These are phyloP conservation scores for Mycetomoellerius zeteki DNA, from an alignment of 1,140 invertebrate species.

Conservation along the genomic window DNA sequence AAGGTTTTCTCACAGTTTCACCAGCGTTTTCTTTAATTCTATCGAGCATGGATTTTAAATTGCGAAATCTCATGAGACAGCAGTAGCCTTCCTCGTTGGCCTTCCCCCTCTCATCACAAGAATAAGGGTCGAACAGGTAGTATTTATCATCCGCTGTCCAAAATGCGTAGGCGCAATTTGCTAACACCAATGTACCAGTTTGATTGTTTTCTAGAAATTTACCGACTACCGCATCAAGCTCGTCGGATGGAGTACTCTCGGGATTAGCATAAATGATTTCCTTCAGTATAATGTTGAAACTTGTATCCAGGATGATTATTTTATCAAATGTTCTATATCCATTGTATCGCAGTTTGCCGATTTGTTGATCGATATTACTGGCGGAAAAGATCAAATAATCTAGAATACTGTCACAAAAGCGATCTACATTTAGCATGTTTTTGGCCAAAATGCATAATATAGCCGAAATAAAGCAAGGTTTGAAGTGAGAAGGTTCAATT, in stretches of 20 bases:
- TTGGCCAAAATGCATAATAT: conserved; percentile 82
- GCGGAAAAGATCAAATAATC: conserved; percentile 78
- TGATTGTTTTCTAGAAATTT: conserved; percentile 76
- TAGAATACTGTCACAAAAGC: conserved; percentile 73
- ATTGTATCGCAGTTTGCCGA: conserved; percentile 78
- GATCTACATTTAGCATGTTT: conserved; percentile 70
- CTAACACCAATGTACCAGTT: conserved; percentile 82
- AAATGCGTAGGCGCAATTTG: conserved; percentile 80
- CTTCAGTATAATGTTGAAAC: conserved; percentile 80
- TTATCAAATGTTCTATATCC: conserved; percentile 77
- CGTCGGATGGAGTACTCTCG: conserved; percentile 69
- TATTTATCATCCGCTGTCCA: conserved; percentile 76
- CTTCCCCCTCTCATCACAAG: conserved; percentile 79
- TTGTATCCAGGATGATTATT: conserved; percentile 73
- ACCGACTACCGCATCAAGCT: conserved; percentile 63
- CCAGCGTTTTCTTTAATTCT: conserved; percentile 77
- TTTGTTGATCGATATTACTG: conserved; percentile 75
- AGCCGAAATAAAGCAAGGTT: conserved; percentile 80
- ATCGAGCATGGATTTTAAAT: conserved; percentile 70
- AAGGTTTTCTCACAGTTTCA: conserved; percentile 69
- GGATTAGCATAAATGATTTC: conserved; percentile 78
- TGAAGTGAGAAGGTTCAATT: conserved; percentile 75
- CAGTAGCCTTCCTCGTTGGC: conserved; percentile 67
- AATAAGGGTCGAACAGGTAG: conserved; percentile 84
- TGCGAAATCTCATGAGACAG: conserved; percentile 78